Conservation (phyloP, 2,797 vertebrate species). For the Cryptoblepharus egeriae region DNA sequence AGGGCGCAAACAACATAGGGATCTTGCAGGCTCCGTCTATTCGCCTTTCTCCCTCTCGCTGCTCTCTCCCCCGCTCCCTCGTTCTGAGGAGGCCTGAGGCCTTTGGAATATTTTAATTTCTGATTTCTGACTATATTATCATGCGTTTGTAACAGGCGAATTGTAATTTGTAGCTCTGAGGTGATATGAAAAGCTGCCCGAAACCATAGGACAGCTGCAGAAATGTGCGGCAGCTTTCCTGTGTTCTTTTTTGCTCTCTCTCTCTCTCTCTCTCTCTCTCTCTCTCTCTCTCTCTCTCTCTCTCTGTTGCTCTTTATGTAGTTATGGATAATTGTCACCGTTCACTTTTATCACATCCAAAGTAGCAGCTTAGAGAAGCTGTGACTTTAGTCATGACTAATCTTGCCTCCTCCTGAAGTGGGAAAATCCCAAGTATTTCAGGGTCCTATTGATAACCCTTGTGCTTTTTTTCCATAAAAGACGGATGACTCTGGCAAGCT, state of each 20-base stretch:
- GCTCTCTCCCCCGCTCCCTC: constrained; percentile 58
- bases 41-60: constrained; percentile 11
- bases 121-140: constrained; percentile 89
- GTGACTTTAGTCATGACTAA: constrained; percentile 77
- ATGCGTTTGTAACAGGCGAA: constrained; percentile 86
- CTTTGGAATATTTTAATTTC: constrained; percentile 89
- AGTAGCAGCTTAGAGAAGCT: constrained; percentile 78
- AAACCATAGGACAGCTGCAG: constrained; percentile 70
- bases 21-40: constrained; percentile 63
- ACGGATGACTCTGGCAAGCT: constrained; percentile 86
- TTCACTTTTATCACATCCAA: constrained; percentile 79
- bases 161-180: constrained; percentile 88
- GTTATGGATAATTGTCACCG: constrained; percentile 79
- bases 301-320: constrained; percentile 60
- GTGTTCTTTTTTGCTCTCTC: constrained; percentile 5
- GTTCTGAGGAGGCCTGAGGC: constrained; percentile 82
- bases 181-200: constrained; percentile 77
- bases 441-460: constrained; percentile 88
- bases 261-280: background rate
- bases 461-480: constrained; percentile 82
- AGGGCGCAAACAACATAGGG: constrained; percentile 76
- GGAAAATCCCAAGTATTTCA: constrained; percentile 82
- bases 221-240: constrained; percentile 52
- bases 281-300: constrained; percentile 28
- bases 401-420: constrained; percentile 78